Base-by-base conservation (phyloP, 2,888 invertebrate genomes). In the Phlogophora meticulosa region DNA sequence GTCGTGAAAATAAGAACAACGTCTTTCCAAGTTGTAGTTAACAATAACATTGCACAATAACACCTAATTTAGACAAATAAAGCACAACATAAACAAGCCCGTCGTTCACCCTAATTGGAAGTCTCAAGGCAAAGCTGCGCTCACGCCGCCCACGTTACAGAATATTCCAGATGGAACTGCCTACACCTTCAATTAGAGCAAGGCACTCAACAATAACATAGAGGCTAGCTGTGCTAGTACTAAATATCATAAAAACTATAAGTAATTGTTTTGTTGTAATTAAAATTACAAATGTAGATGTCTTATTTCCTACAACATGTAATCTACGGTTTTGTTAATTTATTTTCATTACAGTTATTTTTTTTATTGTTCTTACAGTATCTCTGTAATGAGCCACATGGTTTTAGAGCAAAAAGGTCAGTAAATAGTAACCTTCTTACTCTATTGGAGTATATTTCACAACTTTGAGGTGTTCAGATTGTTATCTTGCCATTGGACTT, bases 31-130 rank as follows among this genome's bases (percentile, higher is more conserved):
- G 40, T 68, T 59, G 58, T 40, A 61, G 22, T 72, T 36, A 72
- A 80, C 52, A 75, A 80, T 82, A 78, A 83, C 83, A 84, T 87
- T 87, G 82, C 85, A 83, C 87, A 88, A 89, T 83, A 84, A 83
- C 74, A 81, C 90, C 90, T 88, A 88, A 92, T 91, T 89, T 88
- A 88, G 85, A 82, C 88, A 91, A 88, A 88, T 88, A 85, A 86
- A 88, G 82, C 82, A 88, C 87, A 88, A 87, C 87, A 84, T 85
- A 89, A 91, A 92, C 91, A 89, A 88, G 87, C 76, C 76, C 85
- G 86, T 86, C 85, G 87, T 85, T 90, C 82, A 67, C 91, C 93
- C 87, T 93, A 93, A 91, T 92, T 92, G 92, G 93, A 76, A 87
- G 80, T 85, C 83, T 82, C 91, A 92, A 92, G 91, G 92, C 85